phyloP scores from a whole-genome alignment of 2,797 vertebrate species.

The Mallotus villosus region DNA sequence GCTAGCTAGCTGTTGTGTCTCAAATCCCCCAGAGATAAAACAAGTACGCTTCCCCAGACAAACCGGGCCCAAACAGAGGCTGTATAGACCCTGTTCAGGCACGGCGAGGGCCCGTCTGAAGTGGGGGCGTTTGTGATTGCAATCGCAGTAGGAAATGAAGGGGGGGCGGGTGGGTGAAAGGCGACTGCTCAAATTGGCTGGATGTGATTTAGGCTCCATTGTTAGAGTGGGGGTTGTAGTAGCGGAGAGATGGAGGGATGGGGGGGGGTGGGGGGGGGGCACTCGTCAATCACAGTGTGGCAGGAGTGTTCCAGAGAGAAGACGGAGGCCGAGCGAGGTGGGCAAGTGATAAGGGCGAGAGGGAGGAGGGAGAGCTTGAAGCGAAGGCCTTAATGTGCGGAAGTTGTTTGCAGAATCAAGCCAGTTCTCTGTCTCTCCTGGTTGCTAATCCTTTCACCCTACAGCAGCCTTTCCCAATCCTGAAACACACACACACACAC shows the following conservation, averaged over 20 bases:
- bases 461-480: background rate
- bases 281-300: constrained; percentile 45
- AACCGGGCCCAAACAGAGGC: too few relatives aligned
- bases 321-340: background rate
- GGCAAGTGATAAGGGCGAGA: background rate
- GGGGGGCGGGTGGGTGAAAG: constrained; percentile 29
- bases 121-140: too few relatives aligned
- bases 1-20: too few relatives aligned
- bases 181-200: constrained; percentile 56
- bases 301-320: constrained; percentile 42
- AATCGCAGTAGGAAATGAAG: too few relatives aligned
- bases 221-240: too few relatives aligned
- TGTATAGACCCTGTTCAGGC: too few relatives aligned
- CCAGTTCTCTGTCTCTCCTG: constrained; percentile 58
- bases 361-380: constrained; percentile 1
- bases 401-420: constrained; percentile 60
- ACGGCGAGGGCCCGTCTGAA: too few relatives aligned
- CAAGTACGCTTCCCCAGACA: too few relatives aligned
- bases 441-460: constrained; percentile 52
- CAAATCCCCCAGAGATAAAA: too few relatives aligned
- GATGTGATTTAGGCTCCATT: constrained; percentile 50
- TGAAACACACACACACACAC: too few relatives aligned
- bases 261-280: constrained; percentile 46
- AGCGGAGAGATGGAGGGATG: constrained; percentile 49
- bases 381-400: constrained; percentile 53